Percentiles rank a stretch among this genome's conserved stretches.
Evolutionary conservation across 2,888 invertebrate genomes (phyloP).

Genomic region (Drosophila neotestacea): DNA sequence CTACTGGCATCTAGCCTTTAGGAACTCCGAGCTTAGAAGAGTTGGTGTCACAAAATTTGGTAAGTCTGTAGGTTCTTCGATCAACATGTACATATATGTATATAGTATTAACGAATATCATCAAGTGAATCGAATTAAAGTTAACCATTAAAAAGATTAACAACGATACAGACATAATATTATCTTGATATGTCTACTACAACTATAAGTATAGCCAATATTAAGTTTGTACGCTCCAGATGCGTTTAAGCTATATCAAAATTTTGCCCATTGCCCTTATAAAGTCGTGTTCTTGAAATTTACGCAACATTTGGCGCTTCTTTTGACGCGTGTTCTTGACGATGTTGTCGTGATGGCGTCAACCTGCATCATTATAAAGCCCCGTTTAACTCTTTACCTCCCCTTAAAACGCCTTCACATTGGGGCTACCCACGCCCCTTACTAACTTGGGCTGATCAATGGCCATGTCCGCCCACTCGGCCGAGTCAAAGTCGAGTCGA

Average conservation of each 20-base stretch:
- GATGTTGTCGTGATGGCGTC: constrained; percentile 65
- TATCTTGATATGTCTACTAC: neutral
- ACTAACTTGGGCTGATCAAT: neutral
- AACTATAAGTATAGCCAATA: constrained; percentile 1
- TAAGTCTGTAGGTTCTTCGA: too few species aligned
- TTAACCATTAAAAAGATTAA: too few species aligned
- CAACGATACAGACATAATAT: too few species aligned
- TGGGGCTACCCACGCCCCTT: constrained; percentile 2
- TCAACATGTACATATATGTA: too few species aligned
- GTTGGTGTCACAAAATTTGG: too few species aligned
- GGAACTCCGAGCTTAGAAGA: too few species aligned
- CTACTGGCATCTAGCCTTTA: too few species aligned
- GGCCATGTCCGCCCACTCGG: constrained; percentile 47
- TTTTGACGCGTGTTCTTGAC: constrained; percentile 69
- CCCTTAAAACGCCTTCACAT: neutral
- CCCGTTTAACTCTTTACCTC: neutral
- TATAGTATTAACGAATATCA: too few species aligned
- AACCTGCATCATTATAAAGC: constrained; percentile 57
- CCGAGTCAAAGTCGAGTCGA: constrained; percentile 31
- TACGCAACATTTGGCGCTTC: constrained; percentile 80
- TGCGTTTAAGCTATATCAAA: constrained; percentile 31
- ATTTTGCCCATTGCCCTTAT: constrained; percentile 49
- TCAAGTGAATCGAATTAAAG: too few species aligned
- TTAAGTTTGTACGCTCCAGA: constrained; percentile 41
- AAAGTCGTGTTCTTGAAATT: constrained; percentile 73